Conservation (phyloP, 2,113 vertebrate genomes). For the Eolophus roseicapilla region DNA sequence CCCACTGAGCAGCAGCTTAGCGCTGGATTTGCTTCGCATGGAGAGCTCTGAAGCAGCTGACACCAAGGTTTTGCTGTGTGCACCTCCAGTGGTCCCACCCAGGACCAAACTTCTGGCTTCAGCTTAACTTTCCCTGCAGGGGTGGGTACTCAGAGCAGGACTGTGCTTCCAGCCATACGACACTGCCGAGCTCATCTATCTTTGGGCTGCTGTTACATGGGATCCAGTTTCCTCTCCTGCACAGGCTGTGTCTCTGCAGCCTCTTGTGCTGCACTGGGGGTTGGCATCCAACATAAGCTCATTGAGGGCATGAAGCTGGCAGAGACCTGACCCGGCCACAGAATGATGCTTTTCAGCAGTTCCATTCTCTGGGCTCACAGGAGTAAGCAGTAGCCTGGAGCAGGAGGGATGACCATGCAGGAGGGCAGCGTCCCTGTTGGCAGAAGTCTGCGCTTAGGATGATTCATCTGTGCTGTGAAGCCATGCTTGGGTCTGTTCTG, state of each 20-base stretch:
- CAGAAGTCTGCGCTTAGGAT: neutral
- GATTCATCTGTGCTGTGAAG: neutral
- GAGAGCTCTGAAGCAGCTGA: neutral
- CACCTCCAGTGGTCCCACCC: neutral
- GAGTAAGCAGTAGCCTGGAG: neutral
- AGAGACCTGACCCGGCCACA: neutral
- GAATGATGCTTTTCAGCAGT: fast-evolving
- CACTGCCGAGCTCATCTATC: fast-evolving
- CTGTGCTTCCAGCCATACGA: fast-evolving
- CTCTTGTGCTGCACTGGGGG: neutral
- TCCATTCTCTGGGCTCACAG: neutral
- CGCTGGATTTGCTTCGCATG: neutral
- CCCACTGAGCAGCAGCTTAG: neutral
- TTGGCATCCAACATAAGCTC: neutral
- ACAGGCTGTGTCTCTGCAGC: neutral
- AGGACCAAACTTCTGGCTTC: neutral
- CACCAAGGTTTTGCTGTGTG: neutral
- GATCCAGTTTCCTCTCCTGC: neutral
- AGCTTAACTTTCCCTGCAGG: neutral
- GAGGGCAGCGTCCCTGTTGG: neutral
- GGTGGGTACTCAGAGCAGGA: fast-evolving
- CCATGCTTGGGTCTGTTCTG: neutral
- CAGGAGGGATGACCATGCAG: neutral
- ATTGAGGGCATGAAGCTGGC: neutral
- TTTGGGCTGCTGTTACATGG: neutral